Evolutionary conservation across 2,113 vertebrate genomes (phyloP).

Genomic region (Phylloscopus whistleri): DNA sequence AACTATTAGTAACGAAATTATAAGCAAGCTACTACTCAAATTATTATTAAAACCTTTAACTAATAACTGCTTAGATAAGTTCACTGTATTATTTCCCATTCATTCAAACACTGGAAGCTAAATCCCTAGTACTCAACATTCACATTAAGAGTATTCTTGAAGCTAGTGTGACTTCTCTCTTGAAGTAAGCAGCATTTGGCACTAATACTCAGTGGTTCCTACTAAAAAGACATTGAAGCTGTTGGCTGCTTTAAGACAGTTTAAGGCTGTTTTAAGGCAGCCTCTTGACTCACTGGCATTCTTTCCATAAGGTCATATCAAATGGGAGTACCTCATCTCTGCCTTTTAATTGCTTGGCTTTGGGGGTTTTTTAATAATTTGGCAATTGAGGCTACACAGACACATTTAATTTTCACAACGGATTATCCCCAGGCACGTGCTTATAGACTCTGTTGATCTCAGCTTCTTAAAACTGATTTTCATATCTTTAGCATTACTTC

Average conservation of each 20-base stretch:
- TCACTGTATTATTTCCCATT: not conserved
- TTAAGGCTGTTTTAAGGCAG: too few species aligned
- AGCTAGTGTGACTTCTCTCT: not conserved
- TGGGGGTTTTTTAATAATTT: not conserved
- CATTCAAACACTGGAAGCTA: not conserved
- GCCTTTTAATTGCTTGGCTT: constrained; percentile 4
- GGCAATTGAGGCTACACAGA: not conserved
- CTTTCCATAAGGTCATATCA: not conserved
- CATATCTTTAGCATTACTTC: not conserved
- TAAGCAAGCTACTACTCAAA: not conserved
- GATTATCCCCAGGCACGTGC: not conserved
- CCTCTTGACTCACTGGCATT: not conserved
- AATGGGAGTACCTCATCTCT: not conserved
- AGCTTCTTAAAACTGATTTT: not conserved
- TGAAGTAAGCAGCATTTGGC: not conserved
- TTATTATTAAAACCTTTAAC: not conserved
- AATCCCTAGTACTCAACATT: not conserved
- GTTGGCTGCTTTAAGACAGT: not conserved
- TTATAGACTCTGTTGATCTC: not conserved
- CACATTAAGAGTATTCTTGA: not conserved
- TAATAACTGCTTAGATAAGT: not conserved
- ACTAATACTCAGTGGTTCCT: not conserved
- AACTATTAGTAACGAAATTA: not conserved
- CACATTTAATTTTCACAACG: not conserved
- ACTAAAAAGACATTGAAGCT: not conserved